A percentile compares a stretch with the other conserved stretches of the same genome.
Evolutionary conservation across 1,140 invertebrate species (phyloP).

Genomic region (Andrena cerasifolii): DNA sequence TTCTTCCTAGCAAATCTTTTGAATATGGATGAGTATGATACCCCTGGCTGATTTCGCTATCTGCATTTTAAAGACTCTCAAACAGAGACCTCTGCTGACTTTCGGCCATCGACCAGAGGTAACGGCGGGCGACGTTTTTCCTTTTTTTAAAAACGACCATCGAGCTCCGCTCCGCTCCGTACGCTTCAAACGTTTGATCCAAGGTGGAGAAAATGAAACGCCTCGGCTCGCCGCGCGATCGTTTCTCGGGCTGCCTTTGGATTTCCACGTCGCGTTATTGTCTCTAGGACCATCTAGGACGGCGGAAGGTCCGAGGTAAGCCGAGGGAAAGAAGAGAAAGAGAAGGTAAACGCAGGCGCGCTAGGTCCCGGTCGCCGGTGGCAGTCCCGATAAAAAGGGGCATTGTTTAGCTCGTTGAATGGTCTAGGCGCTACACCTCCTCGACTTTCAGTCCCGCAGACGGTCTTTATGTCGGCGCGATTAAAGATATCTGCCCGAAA

Average conservation of each 20-base stretch:
- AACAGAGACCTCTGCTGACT: not conserved
- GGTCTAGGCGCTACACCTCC: constrained; percentile 11
- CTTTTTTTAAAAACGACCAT: no score
- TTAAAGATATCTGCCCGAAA: constrained; percentile 52
- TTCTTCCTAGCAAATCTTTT: constrained; percentile 23
- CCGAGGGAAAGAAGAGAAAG: not conserved
- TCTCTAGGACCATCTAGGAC: not conserved
- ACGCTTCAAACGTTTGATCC: no score
- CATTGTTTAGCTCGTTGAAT: constrained; percentile 38
- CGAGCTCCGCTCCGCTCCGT: no score
- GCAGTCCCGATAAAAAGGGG: constrained; percentile 1
- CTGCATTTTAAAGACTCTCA: constrained; percentile 11
- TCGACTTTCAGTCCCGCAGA: constrained; percentile 39
- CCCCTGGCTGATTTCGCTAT: constrained; percentile 2
- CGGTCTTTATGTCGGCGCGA: constrained; percentile 41
- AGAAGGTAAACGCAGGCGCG: constrained; percentile 10
- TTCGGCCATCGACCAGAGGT: not conserved
- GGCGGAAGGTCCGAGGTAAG: no score
- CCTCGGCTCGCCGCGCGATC: not conserved
- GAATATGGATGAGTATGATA: constrained; percentile 41
- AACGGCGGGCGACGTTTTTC: no score
- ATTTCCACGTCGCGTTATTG: not conserved
- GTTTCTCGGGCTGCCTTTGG: no score
- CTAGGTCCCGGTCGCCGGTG: not conserved
- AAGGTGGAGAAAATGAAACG: no score